Base-by-base conservation (phyloP, 2,888 invertebrate genomes). In the Cryptocephalus primarius region DNA sequence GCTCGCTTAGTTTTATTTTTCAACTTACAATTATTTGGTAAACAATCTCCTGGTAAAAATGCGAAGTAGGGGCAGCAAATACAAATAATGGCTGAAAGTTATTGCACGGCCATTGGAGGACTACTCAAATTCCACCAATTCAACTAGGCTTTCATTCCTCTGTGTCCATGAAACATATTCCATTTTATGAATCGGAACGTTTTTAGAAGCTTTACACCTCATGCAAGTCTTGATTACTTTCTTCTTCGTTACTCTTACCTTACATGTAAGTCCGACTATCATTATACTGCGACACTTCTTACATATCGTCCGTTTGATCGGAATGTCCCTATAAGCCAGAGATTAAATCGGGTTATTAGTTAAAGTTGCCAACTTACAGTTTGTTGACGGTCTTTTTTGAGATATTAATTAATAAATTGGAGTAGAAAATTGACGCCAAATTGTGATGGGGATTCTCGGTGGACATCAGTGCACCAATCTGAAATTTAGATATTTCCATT, bases 301-400 rank as follows among this genome's bases (percentile, higher is more conserved):
- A 52, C 78, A 78, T 41, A 77, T 67, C 2, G 69, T 72, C 51
- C 75, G 63, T 61, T 77, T 78, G 33, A 77, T 59, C 46, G 70
- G 63, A 4, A 73, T 69, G 52, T 74, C 75, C 55, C 75, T 76
- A 51, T n/a, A n/a, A n/a, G n/a, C n/a, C n/a, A 45, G 44, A 44
- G 8, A 32, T 43, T 4, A 11, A 4, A n/a, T n/a, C n/a, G n/a
- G n/a, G n/a, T n/a, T n/a, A n/a, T n/a, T n/a, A n/a, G n/a, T n/a
- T n/a, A n/a, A n/a, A n/a, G n/a, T n/a, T n/a, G n/a, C n/a, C n/a
- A n/a, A 58, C 64, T 64, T 61, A 69, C 70, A 70, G 48, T 62
- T 68, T 60, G 58, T 67, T 67, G 14, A 69, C 68, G 6, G 66
- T 57, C 52, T 67, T 69, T 49, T 67, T 68, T 8, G 68, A 63